Evolutionary conservation across 1,140 invertebrate species (phyloP), one percentile per base, ranked within the genome.

Genomic region (Patella vulgata): DNA sequence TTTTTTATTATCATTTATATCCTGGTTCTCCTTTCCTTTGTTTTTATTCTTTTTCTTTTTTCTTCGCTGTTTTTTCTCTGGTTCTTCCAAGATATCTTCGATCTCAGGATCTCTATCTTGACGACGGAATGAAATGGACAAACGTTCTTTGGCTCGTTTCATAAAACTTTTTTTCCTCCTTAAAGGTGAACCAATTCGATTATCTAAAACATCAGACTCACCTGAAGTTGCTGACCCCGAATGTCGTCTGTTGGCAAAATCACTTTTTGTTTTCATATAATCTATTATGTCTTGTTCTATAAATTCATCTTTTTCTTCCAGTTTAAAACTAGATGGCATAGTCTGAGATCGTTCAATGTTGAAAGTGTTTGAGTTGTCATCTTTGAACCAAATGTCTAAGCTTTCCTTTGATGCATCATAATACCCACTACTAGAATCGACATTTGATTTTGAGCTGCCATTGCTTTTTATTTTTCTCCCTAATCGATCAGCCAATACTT

Each of bases 101-200:
- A 25, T 33, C 48, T 53, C 44, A 21, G 40, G 46, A 36, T 44
- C 59, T 28, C 57, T 66, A 50, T 65, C 48, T 23, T 74, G 55
- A 21, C 66, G 21, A 43, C 63, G 66, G 27, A 72, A 63, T 25
- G 61, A 58, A 14, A 60, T 67, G 5, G 52, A 43, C 6, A 77
- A 28, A 51, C 74, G 60, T 63, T 74, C 72, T 36, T 63, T 70
- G 9, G 70, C 54, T 42, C 65, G 36, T 53, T 63, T 70, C 40
- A 74, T 66, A 8, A 67, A 36, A 3, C 65, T 68, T 61, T 77
- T 77, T 62, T 77, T 77, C 42, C 62, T 64, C 11, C 71, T 47
- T 8, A 51, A n/a, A 62, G 33, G 33, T 8, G 33, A 5, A 36
- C 33, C 33, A 36, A 36, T 14, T 36, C 33, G 33, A 36, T 14